phyloP scores from a whole-genome alignment of 2,797 vertebrate species.

The Epinephelus awoara region DNA sequence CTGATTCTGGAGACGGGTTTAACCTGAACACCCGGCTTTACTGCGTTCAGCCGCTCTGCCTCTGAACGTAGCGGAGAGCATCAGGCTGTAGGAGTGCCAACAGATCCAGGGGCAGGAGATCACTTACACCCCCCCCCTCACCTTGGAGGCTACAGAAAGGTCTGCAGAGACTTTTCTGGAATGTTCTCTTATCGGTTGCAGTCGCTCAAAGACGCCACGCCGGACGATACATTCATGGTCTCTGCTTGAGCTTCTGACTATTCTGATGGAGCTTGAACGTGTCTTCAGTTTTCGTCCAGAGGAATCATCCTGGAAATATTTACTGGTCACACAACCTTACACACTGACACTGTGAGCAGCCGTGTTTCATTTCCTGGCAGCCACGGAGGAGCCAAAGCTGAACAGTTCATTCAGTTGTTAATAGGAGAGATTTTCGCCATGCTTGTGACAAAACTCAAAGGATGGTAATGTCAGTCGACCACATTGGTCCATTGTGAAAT shows the following conservation, averaged over 20 bases:
- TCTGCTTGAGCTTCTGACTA: not conserved
- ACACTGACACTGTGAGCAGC: not conserved
- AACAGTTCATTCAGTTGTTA: no score
- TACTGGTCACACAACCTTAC: not conserved
- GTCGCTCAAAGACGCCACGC: not conserved
- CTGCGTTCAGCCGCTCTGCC: slow-evolving; percentile 1
- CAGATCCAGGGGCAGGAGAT: slow-evolving; percentile 45
- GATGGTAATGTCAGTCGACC: not conserved
- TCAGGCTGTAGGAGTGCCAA: slow-evolving; percentile 57
- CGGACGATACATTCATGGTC: slow-evolving; percentile 5
- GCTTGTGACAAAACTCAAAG: not conserved
- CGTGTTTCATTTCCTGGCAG: not conserved
- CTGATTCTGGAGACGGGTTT: slow-evolving; percentile 32
- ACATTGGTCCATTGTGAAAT: not conserved
- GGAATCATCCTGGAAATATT: not conserved
- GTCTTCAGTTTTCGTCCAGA: not conserved
- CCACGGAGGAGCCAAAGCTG: not conserved
- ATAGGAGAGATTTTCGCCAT: no score
- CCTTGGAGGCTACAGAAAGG: slow-evolving; percentile 13
- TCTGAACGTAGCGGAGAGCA: slow-evolving; percentile 16
- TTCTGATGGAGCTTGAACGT: not conserved
- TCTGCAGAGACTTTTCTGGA: slow-evolving; percentile 34
- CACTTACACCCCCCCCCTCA: slow-evolving; percentile 39
- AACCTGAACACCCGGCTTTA: slow-evolving; percentile 32
- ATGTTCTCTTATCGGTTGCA: slow-evolving; percentile 50